Base-by-base conservation (phyloP, 2,797 vertebrate genomes). In the Urosaurus nigricauda region DNA sequence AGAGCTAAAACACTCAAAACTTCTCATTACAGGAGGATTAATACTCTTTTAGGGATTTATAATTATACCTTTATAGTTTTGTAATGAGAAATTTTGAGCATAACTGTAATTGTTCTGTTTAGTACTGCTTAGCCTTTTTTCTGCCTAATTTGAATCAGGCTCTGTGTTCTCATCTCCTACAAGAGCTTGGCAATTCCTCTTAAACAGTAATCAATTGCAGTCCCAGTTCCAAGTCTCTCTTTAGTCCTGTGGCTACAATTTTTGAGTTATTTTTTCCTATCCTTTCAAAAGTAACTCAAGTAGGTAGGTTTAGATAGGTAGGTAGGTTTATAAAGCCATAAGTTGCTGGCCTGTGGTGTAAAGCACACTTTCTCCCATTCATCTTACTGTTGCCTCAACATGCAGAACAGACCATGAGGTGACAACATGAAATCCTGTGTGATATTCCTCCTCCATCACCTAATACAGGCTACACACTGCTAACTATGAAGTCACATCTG, bases 31-130 rank as follows among this genome's bases (percentile, higher is more conserved):
- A 47, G 26, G 6, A 83, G 21, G 21, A 83, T 19, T 43, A 47
- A 68, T n/a, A 14, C 29, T 68, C 63, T 29, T 81, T 68, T 83
- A 83, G 40, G 63, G 40, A 68, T 83, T 68, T 47, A 83, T 82
- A 65, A 82, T 65, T 82, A 37, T 16, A 60, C 40, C 60, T n/a
- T 65, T 37, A 82, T 40, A 82, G 5, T 63, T 82, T 82, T 82
- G 35, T 82, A 63, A 37, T 82, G 16, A 82, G 35, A 53, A 37
- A 65, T 43, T 82, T 65, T 82, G 37, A 63, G 65, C 65, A 68
- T 68, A 68, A 68, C 12, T 68, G 11, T 73, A 37, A 73, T 73
- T 3, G 35, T n/a, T 79, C 29, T 79, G 40, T 79, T 79, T 79
- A 12, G 26, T 13, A 6, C 29, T 79, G 24, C 77, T 29, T 12